Evolutionary conservation across 2,113 vertebrate species (phyloP).

Genomic region (Alexandromys fortis): DNA sequence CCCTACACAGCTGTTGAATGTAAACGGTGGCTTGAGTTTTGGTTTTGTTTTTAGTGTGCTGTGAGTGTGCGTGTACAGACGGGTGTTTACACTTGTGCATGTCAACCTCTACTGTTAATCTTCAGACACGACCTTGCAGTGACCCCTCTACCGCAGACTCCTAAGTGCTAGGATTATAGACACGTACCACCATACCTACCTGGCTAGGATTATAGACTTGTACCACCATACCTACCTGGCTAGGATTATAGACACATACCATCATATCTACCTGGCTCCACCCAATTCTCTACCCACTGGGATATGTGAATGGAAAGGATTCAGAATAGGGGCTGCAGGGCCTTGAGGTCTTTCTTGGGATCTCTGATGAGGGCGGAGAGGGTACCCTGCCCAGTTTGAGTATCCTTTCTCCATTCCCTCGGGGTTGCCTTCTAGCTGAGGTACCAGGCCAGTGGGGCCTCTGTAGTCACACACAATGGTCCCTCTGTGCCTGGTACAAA

Average conservation of each 20-base stretch:
- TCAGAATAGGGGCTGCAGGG: neutral
- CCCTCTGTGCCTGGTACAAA: constrained; percentile 71
- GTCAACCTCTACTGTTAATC: neutral
- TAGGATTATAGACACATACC: neutral
- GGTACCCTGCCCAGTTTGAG: neutral
- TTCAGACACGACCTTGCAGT: neutral
- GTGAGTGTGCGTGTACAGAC: neutral
- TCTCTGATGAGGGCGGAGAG: neutral
- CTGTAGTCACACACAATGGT: neutral
- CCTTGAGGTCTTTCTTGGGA: neutral
- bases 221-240: neutral
- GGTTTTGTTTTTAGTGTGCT: neutral
- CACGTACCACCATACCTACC: neutral
- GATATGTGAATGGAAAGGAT: neutral
- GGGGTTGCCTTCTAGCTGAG: neutral
- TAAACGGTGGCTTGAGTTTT: neutral
- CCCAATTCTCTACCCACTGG: neutral
- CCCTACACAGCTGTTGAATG: neutral
- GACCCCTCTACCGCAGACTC: neutral
- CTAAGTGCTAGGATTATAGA: neutral
- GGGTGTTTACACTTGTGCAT: neutral
- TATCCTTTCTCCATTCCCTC: neutral
- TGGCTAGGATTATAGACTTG: neutral
- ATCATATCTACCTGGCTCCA: neutral
- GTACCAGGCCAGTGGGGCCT: constrained; percentile 45